Base-by-base conservation (phyloP, 2,113 vertebrate species). In the Caracal caracal region DNA sequence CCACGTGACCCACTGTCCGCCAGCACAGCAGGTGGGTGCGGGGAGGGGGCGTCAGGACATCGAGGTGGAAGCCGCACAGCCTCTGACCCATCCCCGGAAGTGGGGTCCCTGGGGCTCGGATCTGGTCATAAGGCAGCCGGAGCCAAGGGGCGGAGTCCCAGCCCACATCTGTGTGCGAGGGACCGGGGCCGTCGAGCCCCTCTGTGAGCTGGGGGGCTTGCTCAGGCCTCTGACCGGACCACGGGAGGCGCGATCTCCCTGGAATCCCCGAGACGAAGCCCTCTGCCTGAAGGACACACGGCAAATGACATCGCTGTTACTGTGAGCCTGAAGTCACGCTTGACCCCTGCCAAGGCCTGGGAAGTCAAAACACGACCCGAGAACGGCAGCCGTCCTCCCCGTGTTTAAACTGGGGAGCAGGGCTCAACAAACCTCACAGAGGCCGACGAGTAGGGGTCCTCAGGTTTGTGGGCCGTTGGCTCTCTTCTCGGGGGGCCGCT, bases 51-150 rank as follows among this genome's bases (percentile, higher is more conserved):
- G 0, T 22, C 15, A 8, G 10, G 17, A 61, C 33, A 40, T 7
- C 0, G 24, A 17, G 11, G 15, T 8, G 2, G 19, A 11, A 8
- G 70, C n/a, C 15, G 16, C 3, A 61, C 1, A 0, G 22, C 47
- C 35, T 61, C 33, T 4, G 75, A 68, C 15, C 17, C 37, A 5
- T 6, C 47, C 61, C 1, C 1, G 40, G 33, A 35, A 5, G 40
- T 1, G 0, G 70, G 11, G 4, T 10, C 73, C 75, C 6, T 6
- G 30, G 43, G 65, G 26, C 79, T 85, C 87, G 40, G 35, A 22
- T 11, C 47, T 51, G 20, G 49, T 66, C 26, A 11, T 2, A 49
- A 49, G 37, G 49, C 37, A 26, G 51, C n/a, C 61, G 15, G 15
- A 28, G 68, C 33, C 7, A 0, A 56, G 20, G 24, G 20, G 15